Evolutionary conservation across 2,888 invertebrate species (phyloP).

Genomic region (Omphaloscelis lunosa): DNA sequence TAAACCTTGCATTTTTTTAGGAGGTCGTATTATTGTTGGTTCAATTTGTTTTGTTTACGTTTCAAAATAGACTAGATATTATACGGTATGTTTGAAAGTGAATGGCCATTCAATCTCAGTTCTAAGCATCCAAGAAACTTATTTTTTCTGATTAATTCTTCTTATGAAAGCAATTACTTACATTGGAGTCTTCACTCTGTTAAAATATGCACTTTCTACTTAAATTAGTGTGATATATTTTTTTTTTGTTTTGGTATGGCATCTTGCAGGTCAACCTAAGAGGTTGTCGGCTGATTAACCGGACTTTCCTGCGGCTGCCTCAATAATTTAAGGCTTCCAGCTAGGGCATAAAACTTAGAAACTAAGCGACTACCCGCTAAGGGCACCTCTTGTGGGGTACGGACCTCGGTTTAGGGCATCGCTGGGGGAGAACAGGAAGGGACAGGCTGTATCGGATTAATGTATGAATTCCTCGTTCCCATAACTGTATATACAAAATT

Average conservation of each 20-base stretch:
- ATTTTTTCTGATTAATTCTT: neutral
- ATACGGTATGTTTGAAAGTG: neutral
- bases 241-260: too few relatives aligned
- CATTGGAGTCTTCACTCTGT: neutral
- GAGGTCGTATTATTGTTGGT: conserved; percentile 1
- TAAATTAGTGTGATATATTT: neutral
- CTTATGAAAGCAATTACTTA: neutral
- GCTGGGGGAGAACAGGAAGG: too few relatives aligned
- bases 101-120: neutral
- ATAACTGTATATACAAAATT: neutral
- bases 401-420: too few relatives aligned
- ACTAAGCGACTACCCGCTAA: too few relatives aligned
- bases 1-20: conserved; percentile 13
- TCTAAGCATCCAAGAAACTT: neutral
- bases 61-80: neutral
- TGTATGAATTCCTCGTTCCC: too few relatives aligned
- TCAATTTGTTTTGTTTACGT: conserved; percentile 20
- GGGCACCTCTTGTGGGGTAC: too few relatives aligned
- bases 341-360: too few relatives aligned
- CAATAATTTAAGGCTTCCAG: too few relatives aligned
- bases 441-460: too few relatives aligned
- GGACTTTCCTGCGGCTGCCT: too few relatives aligned
- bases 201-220: neutral
- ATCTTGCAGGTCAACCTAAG: too few relatives aligned
- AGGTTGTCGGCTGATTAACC: too few relatives aligned